Evolutionary conservation across 2,113 vertebrate genomes (phyloP).

Genomic region (Sander vitreus): DNA sequence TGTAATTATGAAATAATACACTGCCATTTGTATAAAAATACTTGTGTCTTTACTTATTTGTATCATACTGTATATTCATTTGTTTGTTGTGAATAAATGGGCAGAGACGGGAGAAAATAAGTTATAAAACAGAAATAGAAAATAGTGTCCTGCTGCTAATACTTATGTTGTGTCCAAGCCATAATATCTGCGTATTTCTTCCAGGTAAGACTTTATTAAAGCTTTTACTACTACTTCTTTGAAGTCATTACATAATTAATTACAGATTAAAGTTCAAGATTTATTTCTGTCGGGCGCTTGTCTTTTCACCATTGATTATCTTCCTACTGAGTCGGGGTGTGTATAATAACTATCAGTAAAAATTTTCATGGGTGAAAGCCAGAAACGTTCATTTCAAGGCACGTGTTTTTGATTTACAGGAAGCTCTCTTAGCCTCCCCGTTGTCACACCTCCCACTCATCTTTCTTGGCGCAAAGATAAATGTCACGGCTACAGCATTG

Average conservation of each 20-base stretch:
- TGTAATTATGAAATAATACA: constrained; percentile 91
- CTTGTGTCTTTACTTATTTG: constrained; percentile 63
- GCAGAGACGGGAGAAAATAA: neutral
- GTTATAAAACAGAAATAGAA: neutral
- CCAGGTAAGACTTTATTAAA: neutral
- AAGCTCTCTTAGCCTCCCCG: neutral
- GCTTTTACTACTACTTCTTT: neutral
- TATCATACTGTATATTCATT: constrained; percentile 8
- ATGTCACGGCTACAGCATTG: neutral
- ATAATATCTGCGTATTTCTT: neutral
- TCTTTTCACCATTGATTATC: neutral
- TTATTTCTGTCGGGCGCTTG: neutral
- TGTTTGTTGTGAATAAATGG: constrained; percentile 2
- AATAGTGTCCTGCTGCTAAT: neutral
- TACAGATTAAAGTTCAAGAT: neutral
- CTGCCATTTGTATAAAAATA: constrained; percentile 84
- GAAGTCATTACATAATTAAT: neutral
- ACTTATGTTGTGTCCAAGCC: neutral
- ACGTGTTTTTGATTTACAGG: neutral
- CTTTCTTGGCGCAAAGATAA: neutral
- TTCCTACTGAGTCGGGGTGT: neutral
- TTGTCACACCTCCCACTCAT: neutral
- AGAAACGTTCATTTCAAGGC: neutral
- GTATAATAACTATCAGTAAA: neutral
- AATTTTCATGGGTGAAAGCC: neutral